Evolutionary conservation across 2,797 vertebrate genomes (phyloP).

Genomic region (Rhynchonycteris naso): DNA sequence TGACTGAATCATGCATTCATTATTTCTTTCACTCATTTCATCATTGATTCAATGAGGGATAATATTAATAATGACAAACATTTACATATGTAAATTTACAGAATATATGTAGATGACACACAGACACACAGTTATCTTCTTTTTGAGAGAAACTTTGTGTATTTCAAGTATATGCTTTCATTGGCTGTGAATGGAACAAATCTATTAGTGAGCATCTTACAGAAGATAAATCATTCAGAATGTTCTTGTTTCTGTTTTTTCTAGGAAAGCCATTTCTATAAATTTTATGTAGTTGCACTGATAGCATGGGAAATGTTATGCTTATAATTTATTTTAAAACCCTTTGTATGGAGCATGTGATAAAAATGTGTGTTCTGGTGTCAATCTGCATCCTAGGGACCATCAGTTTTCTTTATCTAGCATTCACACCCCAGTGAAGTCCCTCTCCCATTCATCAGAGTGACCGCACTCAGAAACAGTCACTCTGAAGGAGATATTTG

Average conservation of each 20-base stretch:
- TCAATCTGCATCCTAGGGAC: neutral
- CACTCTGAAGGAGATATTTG: neutral
- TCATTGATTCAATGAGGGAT: neutral
- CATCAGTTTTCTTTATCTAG: neutral
- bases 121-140: neutral
- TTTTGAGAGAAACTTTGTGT: neutral
- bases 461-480: neutral
- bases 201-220: neutral
- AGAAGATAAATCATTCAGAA: neutral
- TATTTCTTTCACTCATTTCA: neutral
- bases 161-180: conserved; percentile 6
- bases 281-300: neutral
- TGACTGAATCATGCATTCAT: neutral
- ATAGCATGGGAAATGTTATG: neutral
- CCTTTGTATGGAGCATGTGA: neutral
- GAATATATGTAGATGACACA: neutral
- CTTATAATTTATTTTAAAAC: neutral
- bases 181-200: neutral
- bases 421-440: neutral
- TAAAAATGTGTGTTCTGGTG: neutral
- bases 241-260: neutral
- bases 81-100: neutral
- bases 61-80: neutral
- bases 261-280: neutral
- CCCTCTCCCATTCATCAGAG: neutral